Conservation (phyloP, 37 sponge, comb jelly and placozoan species). For the Geodia barretti region DNA sequence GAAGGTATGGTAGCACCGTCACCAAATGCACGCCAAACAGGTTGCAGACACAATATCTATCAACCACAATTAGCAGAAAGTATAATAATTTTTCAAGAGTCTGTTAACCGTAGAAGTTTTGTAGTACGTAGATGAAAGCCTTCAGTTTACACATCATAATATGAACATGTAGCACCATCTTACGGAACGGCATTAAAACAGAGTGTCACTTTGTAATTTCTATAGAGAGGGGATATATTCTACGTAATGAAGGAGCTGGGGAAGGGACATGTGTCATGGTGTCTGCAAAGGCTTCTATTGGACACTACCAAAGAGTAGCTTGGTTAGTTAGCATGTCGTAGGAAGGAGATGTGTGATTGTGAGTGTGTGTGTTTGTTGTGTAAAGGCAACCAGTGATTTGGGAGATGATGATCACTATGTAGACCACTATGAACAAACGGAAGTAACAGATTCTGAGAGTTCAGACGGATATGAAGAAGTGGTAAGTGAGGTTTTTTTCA, state of each 20-base stretch:
- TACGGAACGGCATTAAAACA: not conserved
- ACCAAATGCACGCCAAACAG: not conserved
- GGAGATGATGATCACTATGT: not conserved
- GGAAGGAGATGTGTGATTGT: too few species aligned
- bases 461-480: not conserved
- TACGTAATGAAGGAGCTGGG: conserved; percentile 32
- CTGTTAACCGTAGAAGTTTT: too few species aligned
- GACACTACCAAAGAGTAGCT: not conserved
- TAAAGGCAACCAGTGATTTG: not conserved
- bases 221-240: conserved; percentile 33
- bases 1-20: too few species aligned
- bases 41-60: not conserved
- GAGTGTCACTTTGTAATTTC: not conserved
- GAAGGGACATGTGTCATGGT: conserved; percentile 24
- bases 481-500: too few species aligned
- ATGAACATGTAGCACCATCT: too few species aligned
- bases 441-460: not conserved
- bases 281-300: conserved; percentile 9
- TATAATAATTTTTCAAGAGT: not conserved
- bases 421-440: too few species aligned
- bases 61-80: not conserved
- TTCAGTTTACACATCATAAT: too few species aligned
- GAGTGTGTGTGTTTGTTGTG: too few species aligned
- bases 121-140: too few species aligned
- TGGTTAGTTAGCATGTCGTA: not conserved